A percentile compares a stretch with the other conserved stretches of the same genome.
Conservation (phyloP, 2,797 vertebrate species). For the Chaetodon trifasciatus region DNA sequence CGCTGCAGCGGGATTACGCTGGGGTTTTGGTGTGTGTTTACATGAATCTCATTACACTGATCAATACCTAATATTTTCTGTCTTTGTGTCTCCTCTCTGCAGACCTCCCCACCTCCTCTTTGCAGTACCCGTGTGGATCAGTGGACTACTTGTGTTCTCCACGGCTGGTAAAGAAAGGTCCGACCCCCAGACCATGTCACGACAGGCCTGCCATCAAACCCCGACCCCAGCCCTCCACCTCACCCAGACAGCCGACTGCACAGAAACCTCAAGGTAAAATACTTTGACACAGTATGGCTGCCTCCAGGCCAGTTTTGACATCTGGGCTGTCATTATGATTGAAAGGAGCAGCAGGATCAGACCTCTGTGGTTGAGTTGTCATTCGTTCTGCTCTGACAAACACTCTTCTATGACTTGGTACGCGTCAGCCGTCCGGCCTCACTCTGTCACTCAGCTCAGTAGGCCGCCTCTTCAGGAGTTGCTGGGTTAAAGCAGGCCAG, state of each 20-base stretch:
- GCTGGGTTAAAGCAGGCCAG: conserved; percentile 54
- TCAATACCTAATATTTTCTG: conserved; percentile 38
- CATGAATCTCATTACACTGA: conserved; percentile 21
- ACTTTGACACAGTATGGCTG: neutral
- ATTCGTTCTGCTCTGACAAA: conserved; percentile 53
- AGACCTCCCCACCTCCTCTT: conserved; percentile 84
- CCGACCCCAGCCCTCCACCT: conserved; percentile 78
- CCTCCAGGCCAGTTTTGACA: conserved; percentile 24
- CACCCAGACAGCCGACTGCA: conserved; percentile 79
- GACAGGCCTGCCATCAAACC: conserved; percentile 83
- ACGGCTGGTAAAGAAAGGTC: conserved; percentile 79
- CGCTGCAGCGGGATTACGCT: conserved; percentile 18
- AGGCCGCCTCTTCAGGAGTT: conserved; percentile 53
- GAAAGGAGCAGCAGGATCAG: conserved; percentile 48
- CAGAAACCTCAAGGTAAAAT: conserved; percentile 91
- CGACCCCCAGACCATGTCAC: conserved; percentile 83
- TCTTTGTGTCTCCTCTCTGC: conserved; percentile 19
- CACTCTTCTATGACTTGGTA: conserved; percentile 11
- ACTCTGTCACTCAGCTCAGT: conserved; percentile 70
- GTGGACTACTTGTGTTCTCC: conserved; percentile 81
- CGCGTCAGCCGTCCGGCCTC: conserved; percentile 56
- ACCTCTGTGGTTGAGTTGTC: conserved; percentile 17
- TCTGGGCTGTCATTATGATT: conserved; percentile 33
- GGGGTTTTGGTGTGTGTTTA: neutral
- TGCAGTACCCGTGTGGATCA: conserved; percentile 84